Conservation (phyloP, 2,888 invertebrate species). For the Orchesellides sinensis region DNA sequence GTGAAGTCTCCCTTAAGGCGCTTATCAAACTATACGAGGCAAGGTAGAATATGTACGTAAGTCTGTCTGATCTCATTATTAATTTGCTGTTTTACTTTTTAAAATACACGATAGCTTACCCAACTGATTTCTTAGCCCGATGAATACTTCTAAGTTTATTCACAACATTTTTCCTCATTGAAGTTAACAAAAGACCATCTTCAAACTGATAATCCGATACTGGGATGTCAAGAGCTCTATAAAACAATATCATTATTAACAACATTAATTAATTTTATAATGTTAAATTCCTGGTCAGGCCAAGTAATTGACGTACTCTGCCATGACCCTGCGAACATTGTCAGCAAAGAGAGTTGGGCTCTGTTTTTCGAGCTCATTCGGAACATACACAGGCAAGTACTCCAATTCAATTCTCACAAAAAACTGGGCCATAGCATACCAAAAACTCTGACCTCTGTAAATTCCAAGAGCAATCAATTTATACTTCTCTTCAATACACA, state of each 20-base stretch:
- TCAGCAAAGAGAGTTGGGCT: slow-evolving; percentile 93
- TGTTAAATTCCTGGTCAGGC: neutral
- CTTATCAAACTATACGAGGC: too few species aligned
- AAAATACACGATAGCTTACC: slow-evolving; percentile 28
- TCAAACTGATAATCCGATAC: slow-evolving; percentile 95
- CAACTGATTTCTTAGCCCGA: slow-evolving; percentile 37
- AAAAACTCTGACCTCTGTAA: slow-evolving; percentile 87
- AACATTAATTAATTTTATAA: neutral
- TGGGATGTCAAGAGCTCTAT: slow-evolving; percentile 89
- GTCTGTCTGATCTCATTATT: too few species aligned
- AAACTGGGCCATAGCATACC: slow-evolving; percentile 92
- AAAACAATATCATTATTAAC: neutral
- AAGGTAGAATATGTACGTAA: too few species aligned
- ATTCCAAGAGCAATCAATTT: neutral
- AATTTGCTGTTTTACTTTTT: too few species aligned
- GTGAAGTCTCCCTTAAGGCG: too few species aligned
- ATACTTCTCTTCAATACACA: neutral
- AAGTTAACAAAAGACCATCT: slow-evolving; percentile 77
- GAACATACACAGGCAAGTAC: slow-evolving; percentile 94
- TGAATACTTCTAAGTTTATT: slow-evolving; percentile 38
- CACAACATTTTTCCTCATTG: too few species aligned
- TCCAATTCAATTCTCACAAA: slow-evolving; percentile 93
- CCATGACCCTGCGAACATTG: slow-evolving; percentile 94
- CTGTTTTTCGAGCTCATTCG: slow-evolving; percentile 89
- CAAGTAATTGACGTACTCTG: slow-evolving; percentile 81